Conservation (phyloP, 2,888 invertebrate genomes). For the Idaea biselata region DNA sequence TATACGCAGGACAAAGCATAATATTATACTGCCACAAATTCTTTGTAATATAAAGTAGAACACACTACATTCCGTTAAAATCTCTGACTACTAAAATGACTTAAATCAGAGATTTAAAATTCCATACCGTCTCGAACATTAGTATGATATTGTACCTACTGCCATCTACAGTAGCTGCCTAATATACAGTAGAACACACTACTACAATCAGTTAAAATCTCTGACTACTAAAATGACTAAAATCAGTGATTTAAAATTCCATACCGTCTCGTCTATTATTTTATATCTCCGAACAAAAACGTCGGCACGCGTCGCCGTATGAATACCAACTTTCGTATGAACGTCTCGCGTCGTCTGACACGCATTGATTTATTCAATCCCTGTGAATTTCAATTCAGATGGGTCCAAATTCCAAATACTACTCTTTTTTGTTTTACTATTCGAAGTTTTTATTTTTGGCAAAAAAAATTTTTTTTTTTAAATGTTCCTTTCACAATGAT, state of each 20-base stretch:
- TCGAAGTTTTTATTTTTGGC: not conserved
- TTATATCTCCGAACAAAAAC: conserved; percentile 1
- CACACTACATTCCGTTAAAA: too few relatives aligned
- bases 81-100: not conserved
- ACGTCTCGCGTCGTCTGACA: conserved; percentile 1
- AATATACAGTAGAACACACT: too few relatives aligned
- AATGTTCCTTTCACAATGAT: too few relatives aligned
- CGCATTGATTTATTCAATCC: conserved; percentile 14
- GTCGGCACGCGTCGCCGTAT: conserved; percentile 8
- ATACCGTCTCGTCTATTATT: not conserved
- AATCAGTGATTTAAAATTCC: not conserved
- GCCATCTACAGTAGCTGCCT: too few relatives aligned
- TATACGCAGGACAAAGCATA: too few relatives aligned
- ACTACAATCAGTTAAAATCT: too few relatives aligned
- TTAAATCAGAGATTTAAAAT: not conserved
- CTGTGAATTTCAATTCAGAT: not conserved
- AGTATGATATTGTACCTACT: too few relatives aligned
- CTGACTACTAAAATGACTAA: not conserved
- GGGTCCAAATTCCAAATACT: not conserved
- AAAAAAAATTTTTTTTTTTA: not conserved
- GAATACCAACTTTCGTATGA: conserved; percentile 12
- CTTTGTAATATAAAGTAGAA: too few relatives aligned
- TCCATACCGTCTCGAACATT: not conserved
- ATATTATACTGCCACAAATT: too few relatives aligned
- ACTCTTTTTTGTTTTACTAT: not conserved